Conservation (phyloP, 2,113 vertebrate genomes). For the Leptobrachium leishanense region DNA sequence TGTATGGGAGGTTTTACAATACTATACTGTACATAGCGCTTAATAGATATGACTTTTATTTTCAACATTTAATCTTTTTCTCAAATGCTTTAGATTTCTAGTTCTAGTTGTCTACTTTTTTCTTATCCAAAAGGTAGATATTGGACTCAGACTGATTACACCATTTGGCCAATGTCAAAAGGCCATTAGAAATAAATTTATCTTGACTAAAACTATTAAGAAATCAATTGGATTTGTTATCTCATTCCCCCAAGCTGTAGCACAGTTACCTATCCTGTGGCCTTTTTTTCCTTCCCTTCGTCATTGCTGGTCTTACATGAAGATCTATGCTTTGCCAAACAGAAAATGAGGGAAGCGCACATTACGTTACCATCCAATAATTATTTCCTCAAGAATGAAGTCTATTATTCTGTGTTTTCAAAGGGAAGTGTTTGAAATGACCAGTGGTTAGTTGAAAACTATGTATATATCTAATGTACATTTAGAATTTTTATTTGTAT, state of each 20-base stretch:
- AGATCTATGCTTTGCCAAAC: conserved; percentile 25
- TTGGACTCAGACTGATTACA: conserved; percentile 30
- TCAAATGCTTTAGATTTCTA: conserved; percentile 17
- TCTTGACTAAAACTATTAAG: conserved; percentile 41
- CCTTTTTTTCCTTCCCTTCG: conserved; percentile 3
- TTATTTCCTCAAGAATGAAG: neutral
- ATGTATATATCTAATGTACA: no score
- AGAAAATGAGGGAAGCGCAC: conserved; percentile 7
- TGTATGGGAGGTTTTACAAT: neutral
- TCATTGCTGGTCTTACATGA: conserved; percentile 16
- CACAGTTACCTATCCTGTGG: conserved; percentile 23
- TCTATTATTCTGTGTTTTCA: neutral
- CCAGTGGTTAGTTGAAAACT: no score
- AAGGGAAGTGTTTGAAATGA: neutral
- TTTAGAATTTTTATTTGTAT: no score
- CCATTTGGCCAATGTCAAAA: conserved; percentile 14
- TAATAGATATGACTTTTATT: conserved; percentile 21
- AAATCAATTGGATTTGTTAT: conserved; percentile 39
- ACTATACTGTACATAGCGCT: neutral
- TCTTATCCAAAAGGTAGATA: conserved; percentile 30
- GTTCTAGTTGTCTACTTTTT: conserved; percentile 40
- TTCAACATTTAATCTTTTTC: conserved; percentile 16
- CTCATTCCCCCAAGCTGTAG: conserved; percentile 33
- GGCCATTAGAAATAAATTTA: conserved; percentile 22
- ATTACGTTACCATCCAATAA: neutral